Evolutionary conservation across 2,888 invertebrate species (phyloP).

Genomic region (Cyrtodaria siliqua): DNA sequence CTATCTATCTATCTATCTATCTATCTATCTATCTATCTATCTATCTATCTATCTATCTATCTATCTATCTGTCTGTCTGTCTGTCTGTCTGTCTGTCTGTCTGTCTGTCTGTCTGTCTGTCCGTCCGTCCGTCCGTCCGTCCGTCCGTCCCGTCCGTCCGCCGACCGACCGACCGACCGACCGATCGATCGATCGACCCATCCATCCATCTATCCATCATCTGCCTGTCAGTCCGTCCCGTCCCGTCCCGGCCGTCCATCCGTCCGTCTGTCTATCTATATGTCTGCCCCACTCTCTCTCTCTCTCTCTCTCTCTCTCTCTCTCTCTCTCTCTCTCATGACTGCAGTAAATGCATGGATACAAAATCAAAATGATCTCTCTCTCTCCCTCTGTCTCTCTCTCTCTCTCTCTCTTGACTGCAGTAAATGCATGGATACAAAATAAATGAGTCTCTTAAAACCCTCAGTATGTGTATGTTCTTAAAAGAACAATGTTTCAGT

Average conservation of each 20-base stretch:
- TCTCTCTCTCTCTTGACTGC: too few relatives aligned
- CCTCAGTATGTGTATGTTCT: not conserved
- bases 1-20: not conserved
- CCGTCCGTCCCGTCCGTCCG: not conserved
- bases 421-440: too few relatives aligned
- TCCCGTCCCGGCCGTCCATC: too few relatives aligned
- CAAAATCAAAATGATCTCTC: too few relatives aligned
- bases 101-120: constrained; percentile 5
- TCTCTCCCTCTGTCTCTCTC: too few relatives aligned
- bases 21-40: constrained; percentile 6
- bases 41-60: constrained; percentile 7
- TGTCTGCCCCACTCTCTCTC: not conserved
- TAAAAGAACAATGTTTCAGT: not conserved
- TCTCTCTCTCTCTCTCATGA: too few relatives aligned
- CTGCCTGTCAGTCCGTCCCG: too few relatives aligned
- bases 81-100: constrained; percentile 8
- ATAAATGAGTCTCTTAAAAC: too few relatives aligned
- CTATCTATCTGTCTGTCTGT: constrained; percentile 7
- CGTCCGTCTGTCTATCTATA: not conserved
- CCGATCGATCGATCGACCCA: not conserved
- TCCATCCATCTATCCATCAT: constrained; percentile 6
- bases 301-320: not conserved
- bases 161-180: not conserved
- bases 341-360: too few relatives aligned
- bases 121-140: not conserved